phyloP scores from a whole-genome alignment of 2,113 vertebrate genomes.

The Gobius niger region DNA sequence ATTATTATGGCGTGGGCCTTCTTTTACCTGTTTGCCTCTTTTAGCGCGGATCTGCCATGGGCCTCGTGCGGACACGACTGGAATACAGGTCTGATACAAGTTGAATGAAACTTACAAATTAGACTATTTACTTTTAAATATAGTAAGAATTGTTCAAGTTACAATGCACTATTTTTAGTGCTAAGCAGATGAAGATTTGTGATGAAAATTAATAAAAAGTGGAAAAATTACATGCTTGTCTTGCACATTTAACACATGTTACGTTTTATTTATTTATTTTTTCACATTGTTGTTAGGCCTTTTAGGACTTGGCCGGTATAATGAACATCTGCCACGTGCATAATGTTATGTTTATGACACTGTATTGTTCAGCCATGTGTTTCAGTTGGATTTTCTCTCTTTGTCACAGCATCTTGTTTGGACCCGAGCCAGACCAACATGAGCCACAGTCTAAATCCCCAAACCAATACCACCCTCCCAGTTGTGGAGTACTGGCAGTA shows the following conservation, averaged over 20 bases:
- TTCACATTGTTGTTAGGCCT: too few relatives aligned
- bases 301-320: too few relatives aligned
- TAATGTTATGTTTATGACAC: not conserved
- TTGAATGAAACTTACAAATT: too few relatives aligned
- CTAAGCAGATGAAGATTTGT: too few relatives aligned
- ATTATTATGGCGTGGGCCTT: conserved; percentile 57
- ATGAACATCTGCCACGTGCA: not conserved
- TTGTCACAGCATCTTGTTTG: conserved; percentile 49
- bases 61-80: conserved; percentile 58
- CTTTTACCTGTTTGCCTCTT: conserved; percentile 64
- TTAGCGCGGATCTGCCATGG: conserved; percentile 53
- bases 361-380: not conserved
- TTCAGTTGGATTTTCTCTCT: not conserved
- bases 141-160: too few relatives aligned
- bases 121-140: too few relatives aligned
- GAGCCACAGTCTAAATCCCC: conserved; percentile 14
- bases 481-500: conserved; percentile 69
- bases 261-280: too few relatives aligned
- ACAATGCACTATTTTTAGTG: too few relatives aligned
- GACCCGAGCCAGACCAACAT: conserved; percentile 33
- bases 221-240: too few relatives aligned
- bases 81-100: conserved; percentile 58
- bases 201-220: too few relatives aligned
- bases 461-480: conserved; percentile 52
- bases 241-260: too few relatives aligned